Evolutionary conservation across 2,888 invertebrate species (phyloP).

Genomic region (Hemistola chrysoprasaria): DNA sequence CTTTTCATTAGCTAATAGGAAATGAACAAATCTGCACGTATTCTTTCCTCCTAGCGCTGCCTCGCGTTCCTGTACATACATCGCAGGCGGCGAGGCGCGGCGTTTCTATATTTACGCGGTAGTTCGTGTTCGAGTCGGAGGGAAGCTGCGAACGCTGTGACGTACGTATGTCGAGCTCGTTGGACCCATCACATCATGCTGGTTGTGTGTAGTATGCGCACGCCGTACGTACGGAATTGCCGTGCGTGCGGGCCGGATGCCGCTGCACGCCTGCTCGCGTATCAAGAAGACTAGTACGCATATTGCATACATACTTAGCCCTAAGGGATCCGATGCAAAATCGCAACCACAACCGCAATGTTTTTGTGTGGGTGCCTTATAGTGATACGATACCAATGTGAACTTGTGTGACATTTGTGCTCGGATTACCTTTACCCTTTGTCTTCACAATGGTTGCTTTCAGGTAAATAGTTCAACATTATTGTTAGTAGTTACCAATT

Average conservation of each 20-base stretch:
- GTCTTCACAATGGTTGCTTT: conserved; percentile 39
- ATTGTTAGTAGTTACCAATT: too few species aligned
- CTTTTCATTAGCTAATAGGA: conserved; percentile 20
- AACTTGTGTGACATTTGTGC: conserved; percentile 31
- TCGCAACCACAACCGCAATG: conserved; percentile 41
- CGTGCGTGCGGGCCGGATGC: conserved; percentile 40
- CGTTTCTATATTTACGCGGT: conserved; percentile 76
- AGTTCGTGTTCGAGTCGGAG: conserved; percentile 67
- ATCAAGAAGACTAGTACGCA: conserved; percentile 32
- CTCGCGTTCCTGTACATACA: conserved; percentile 73
- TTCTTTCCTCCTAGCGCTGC: conserved; percentile 60
- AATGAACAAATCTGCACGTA: conserved; percentile 30
- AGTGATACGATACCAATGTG: conserved; percentile 47
- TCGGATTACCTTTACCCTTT: conserved; percentile 31
- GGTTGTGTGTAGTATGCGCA: conserved; percentile 36
- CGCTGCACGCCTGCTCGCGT: conserved; percentile 37
- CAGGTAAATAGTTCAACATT: conserved; percentile 32
- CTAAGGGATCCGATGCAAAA: conserved; percentile 43
- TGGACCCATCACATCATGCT: conserved; percentile 24
- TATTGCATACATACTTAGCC: conserved; percentile 29
- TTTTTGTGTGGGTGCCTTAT: conserved; percentile 49
- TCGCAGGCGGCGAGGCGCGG: conserved; percentile 51
- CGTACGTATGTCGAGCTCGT: conserved; percentile 50
- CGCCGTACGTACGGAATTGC: conserved; percentile 45
- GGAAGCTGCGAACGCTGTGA: conserved; percentile 63